Evolutionary conservation across 2,888 invertebrate genomes (phyloP).

Genomic region (Elmis aenea): DNA sequence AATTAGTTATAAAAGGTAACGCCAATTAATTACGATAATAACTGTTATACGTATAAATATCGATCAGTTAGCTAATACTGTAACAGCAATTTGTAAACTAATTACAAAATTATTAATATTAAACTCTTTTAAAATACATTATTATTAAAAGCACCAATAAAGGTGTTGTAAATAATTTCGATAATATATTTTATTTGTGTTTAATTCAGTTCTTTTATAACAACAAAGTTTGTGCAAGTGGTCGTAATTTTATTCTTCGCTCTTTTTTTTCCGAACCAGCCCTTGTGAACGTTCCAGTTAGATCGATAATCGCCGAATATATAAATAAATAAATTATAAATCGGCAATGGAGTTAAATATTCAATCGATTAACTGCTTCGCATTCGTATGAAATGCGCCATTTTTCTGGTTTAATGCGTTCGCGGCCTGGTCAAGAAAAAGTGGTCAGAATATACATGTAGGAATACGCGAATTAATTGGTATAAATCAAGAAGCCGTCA

Average conservation of each 20-base stretch:
- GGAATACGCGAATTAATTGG: background rate
- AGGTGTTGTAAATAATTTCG: too few relatives aligned
- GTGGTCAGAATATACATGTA: background rate
- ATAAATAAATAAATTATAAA: constrained; percentile 4
- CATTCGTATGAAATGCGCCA: constrained; percentile 1
- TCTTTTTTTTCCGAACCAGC: background rate
- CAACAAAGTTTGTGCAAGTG: too few relatives aligned
- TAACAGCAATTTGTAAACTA: too few relatives aligned
- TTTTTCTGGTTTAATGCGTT: constrained; percentile 1
- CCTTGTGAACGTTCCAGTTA: background rate
- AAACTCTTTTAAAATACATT: too few relatives aligned
- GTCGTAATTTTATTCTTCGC: background rate
- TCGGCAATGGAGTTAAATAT: constrained; percentile 2
- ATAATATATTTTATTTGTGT: too few relatives aligned
- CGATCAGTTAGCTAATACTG: too few relatives aligned
- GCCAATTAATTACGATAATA: too few relatives aligned
- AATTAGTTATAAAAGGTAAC: too few relatives aligned
- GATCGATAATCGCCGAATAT: constrained; percentile 2
- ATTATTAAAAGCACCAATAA: too few relatives aligned
- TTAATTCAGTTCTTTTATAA: too few relatives aligned
- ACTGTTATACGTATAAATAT: too few relatives aligned
- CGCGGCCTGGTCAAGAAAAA: background rate
- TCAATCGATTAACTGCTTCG: constrained; percentile 2
- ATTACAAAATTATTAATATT: too few relatives aligned
- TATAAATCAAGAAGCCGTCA: background rate